These are phyloP conservation scores for Trachythela sp. DNA, from an alignment of 64 coral and sea anemone species.

Conservation along the genomic window DNA sequence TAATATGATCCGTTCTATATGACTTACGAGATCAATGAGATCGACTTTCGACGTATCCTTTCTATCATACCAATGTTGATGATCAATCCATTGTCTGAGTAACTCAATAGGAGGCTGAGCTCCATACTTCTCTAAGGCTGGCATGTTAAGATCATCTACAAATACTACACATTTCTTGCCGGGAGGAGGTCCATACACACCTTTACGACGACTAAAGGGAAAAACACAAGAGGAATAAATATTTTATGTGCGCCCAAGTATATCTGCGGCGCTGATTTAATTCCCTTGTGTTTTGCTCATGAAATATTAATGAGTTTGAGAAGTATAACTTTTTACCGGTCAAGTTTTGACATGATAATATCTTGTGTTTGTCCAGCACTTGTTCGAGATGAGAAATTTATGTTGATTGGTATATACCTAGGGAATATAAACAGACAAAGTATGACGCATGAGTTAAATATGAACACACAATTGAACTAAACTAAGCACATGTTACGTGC, in stretches of 20 bases:
- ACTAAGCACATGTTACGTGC: no score
- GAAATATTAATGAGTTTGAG: no score
- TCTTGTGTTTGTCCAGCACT: slow-evolving; percentile 86
- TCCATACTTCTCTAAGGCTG: slow-evolving; percentile 90
- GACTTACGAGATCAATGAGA: slow-evolving; percentile 85
- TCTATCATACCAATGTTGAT: slow-evolving; percentile 90
- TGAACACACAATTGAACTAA: no score
- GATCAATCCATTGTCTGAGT: slow-evolving; percentile 88
- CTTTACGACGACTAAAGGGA: slow-evolving; percentile 76
- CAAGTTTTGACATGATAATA: slow-evolving; percentile 94
- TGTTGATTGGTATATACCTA: slow-evolving; percentile 90
- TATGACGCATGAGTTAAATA: neutral
- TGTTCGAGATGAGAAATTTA: slow-evolving; percentile 94
- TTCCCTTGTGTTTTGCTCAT: neutral
- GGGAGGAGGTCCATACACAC: slow-evolving; percentile 92
- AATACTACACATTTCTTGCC: slow-evolving; percentile 98
- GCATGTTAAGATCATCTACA: slow-evolving; percentile 99
- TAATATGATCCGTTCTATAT: no score
- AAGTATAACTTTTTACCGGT: slow-evolving; percentile 58
- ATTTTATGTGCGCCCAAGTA: neutral
- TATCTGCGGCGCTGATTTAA: neutral
- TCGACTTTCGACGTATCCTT: slow-evolving; percentile 96
- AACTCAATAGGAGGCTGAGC: slow-evolving; percentile 96
- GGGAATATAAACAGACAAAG: neutral
- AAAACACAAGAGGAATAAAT: neutral